Evolutionary conservation across 2,797 vertebrate genomes (phyloP), one percentile per base, ranked within the genome.

Genomic region (Melanotaenia pygmaea): DNA sequence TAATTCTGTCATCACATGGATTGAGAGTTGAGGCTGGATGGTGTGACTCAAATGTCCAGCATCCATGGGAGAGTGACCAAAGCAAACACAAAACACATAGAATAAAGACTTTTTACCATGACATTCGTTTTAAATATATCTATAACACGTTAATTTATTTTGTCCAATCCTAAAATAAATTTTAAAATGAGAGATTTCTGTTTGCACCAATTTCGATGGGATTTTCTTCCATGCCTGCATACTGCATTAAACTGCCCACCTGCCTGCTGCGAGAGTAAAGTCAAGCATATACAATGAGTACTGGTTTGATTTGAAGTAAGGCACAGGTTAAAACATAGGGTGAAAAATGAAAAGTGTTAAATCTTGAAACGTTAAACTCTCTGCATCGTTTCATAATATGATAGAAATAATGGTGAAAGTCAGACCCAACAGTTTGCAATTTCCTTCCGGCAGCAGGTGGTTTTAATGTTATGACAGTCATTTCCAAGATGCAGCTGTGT

Each of bases 11-110:
- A 85, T 79, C 81, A 81, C 84, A 83, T 72, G 74, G 76, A 81
- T 73, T 43, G 37, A 77, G 74, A 77, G 74, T 64, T 10, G 72
- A 54, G 71, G 65, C 51, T 34, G 4, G 50, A 63, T 74, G 59
- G 64, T 78, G 74, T 73, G 79, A 88, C 82, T 85, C 77, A 69
- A 51, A 65, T 59, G 66, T 82, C 82, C 72, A 68, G 67, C 72
- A 47, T 90, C 64, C 88, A 90, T 77, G 89, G 90, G 90, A 91
- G 84, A 92, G 69, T 80, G 77, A 87, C 85, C 84, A 87, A 87
- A 76, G 77, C 68, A 93, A 93, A 93, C 89, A 92, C 24, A 38
- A 35, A 37, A 67, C 58, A 74, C 73, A 56, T 81, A 59, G 14
- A 30, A 43, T 26, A 50, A 13, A 56, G 58, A 70, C 53, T 22